These are phyloP conservation scores for Halcyon malimbica DNA, from an alignment of 2,113 vertebrate species.

Conservation along the genomic window DNA sequence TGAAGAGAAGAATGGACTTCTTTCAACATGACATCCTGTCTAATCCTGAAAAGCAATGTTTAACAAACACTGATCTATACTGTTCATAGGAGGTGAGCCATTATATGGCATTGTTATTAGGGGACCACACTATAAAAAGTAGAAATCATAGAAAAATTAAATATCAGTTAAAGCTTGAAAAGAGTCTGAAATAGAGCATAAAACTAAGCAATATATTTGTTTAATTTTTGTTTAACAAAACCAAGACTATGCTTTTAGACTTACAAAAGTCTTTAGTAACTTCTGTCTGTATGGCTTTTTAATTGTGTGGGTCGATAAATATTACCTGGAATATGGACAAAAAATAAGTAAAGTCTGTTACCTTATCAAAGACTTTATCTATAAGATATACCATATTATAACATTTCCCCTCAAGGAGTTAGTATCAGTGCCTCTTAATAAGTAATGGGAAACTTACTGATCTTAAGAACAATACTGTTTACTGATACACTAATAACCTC, in stretches of 20 bases:
- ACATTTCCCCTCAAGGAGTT: background rate
- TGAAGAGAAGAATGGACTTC: background rate
- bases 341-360: background rate
- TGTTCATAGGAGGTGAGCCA: background rate
- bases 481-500: constrained; percentile 18
- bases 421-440: background rate
- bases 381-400: background rate
- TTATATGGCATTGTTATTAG: background rate
- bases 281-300: background rate
- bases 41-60: background rate
- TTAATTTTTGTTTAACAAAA: background rate
- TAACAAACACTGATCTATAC: background rate
- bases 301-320: background rate
- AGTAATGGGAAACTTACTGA: background rate
- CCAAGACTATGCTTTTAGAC: background rate
- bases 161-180: background rate
- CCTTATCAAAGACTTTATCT: background rate
- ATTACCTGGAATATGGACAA: background rate
- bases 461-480: constrained; percentile 1
- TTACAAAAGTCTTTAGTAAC: background rate
- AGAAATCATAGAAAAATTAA: background rate
- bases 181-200: background rate
- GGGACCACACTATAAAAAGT: background rate
- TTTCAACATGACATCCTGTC: background rate
- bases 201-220: background rate